phyloP scores from a whole-genome alignment of 2,113 vertebrate genomes.

The Caranx melampygus region DNA sequence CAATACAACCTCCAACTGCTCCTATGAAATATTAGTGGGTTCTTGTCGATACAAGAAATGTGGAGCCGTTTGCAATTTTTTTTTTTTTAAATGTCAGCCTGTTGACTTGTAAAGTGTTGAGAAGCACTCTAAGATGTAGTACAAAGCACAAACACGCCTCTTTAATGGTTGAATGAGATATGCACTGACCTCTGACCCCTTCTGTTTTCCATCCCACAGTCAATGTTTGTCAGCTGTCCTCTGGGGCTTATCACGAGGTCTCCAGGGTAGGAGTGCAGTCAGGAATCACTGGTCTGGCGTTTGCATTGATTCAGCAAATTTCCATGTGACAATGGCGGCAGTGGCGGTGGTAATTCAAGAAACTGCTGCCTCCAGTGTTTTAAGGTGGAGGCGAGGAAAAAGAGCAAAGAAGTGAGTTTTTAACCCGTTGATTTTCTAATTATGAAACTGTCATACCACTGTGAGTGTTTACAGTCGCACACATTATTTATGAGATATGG shows the following conservation, averaged over 20 bases:
- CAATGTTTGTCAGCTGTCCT: slow-evolving; percentile 7
- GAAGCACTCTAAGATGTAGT: neutral
- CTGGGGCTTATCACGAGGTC: slow-evolving; percentile 33
- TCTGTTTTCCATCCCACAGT: neutral
- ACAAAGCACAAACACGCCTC: neutral
- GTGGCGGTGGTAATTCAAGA: slow-evolving; percentile 15
- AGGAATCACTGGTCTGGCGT: slow-evolving; percentile 21
- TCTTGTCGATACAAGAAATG: neutral
- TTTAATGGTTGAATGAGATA: neutral
- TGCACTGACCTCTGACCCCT: slow-evolving; percentile 26
- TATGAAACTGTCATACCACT: slow-evolving; percentile 20
- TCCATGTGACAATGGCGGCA: neutral
- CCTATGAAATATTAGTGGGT: neutral
- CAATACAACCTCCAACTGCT: neutral
- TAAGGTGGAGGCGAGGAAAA: neutral
- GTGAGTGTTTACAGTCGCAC: slow-evolving; percentile 20
- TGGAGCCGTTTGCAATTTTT: neutral
- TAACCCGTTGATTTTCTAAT: slow-evolving; percentile 24
- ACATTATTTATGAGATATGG: slow-evolving; percentile 24
- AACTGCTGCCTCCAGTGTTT: slow-evolving; percentile 27
- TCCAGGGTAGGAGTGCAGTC: slow-evolving; percentile 33
- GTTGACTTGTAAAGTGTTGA: too few species aligned
- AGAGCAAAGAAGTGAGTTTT: neutral
- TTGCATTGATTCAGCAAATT: slow-evolving; percentile 58
- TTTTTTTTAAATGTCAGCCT: too few species aligned